phyloP scores from a whole-genome alignment of 2,888 invertebrate species.

The Gastrophysa polygoni region DNA sequence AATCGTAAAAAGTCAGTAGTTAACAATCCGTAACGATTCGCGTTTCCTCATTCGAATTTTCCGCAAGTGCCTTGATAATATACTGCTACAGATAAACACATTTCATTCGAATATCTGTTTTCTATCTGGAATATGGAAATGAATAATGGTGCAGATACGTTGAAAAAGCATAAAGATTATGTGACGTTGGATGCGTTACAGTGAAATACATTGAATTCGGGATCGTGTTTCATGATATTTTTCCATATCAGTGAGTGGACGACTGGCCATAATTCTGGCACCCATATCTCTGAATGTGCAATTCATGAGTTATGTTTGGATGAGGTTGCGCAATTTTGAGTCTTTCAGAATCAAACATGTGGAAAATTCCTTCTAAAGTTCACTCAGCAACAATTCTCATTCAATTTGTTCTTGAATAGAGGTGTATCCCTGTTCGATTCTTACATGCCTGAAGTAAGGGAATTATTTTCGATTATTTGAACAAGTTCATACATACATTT shows the following conservation, averaged over 20 bases:
- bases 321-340: too few relatives aligned
- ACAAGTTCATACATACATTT: too few relatives aligned
- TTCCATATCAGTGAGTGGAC: neutral
- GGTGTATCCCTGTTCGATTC: too few relatives aligned
- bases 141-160: neutral
- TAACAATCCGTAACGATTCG: neutral
- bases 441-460: too few relatives aligned
- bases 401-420: too few relatives aligned
- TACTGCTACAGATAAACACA: neutral
- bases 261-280: neutral
- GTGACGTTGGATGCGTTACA: neutral
- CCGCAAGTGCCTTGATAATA: neutral
- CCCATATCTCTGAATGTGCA: too few relatives aligned
- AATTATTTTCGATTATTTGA: too few relatives aligned
- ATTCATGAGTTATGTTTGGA: too few relatives aligned
- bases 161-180: neutral
- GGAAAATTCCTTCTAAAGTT: too few relatives aligned
- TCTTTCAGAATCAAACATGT: too few relatives aligned
- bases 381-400: too few relatives aligned
- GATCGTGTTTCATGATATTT: neutral
- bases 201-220: neutral
- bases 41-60: neutral
- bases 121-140: neutral
- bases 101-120: neutral
- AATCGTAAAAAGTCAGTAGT: too few relatives aligned